Percentiles rank a stretch among this genome's conserved stretches.
phyloP scores from a whole-genome alignment of 37 sponge, comb jelly and placozoan species.

The Agelas oroides region DNA sequence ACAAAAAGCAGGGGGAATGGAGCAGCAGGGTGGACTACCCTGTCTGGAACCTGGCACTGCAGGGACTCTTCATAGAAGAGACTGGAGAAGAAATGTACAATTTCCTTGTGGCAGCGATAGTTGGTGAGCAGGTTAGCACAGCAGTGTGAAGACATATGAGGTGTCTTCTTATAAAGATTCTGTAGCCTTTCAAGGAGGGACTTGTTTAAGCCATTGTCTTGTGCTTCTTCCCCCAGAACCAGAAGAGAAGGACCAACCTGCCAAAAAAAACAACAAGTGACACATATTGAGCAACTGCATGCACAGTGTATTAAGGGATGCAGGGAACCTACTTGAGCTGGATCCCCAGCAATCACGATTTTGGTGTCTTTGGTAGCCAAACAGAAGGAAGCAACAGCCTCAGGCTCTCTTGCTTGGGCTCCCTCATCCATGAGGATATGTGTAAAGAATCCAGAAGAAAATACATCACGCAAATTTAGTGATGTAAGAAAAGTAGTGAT shows the following conservation, averaged over 20 bases:
- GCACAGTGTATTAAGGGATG: background rate
- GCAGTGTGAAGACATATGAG: background rate
- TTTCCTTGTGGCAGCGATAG: slow-evolving; percentile 64
- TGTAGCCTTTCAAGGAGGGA: slow-evolving; percentile 68
- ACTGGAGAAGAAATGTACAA: slow-evolving; percentile 43
- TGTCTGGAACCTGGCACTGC: background rate
- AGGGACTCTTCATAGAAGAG: slow-evolving; percentile 55
- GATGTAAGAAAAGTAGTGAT: slow-evolving; percentile 64
- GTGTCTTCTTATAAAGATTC: slow-evolving; percentile 8
- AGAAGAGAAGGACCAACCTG: slow-evolving; percentile 78
- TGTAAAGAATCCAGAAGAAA: slow-evolving; percentile 61
- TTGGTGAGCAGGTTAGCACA: slow-evolving; percentile 46
- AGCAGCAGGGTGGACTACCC: slow-evolving; percentile 35
- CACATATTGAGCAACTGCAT: background rate
- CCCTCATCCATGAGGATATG: slow-evolving; percentile 88
- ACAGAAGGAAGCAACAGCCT: slow-evolving; percentile 65
- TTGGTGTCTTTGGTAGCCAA: slow-evolving; percentile 60
- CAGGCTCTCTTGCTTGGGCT: slow-evolving; percentile 77
- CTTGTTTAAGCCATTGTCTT: slow-evolving; percentile 52
- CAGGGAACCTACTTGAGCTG: slow-evolving; percentile 55
- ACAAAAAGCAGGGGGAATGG: slow-evolving; percentile 63
- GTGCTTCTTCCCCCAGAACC: slow-evolving; percentile 73
- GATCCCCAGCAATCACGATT: slow-evolving; percentile 84
- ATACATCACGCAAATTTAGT: background rate
- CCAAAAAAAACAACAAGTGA: too few relatives aligned